phyloP scores from a whole-genome alignment of 1,140 invertebrate species.

The Pectinophora gossypiella region DNA sequence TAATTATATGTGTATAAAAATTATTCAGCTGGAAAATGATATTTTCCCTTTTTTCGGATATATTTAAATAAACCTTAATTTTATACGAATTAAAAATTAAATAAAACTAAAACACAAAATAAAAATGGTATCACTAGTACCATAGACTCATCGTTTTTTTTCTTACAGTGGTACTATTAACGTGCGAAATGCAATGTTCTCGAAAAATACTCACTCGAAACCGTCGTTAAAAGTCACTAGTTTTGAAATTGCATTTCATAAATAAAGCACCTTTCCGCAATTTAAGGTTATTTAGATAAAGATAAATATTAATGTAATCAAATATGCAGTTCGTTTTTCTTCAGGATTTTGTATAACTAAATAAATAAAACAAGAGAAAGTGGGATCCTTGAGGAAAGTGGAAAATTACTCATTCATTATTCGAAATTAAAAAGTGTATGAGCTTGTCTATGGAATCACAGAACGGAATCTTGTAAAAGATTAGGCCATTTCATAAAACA shows the following conservation, averaged over 20 bases:
- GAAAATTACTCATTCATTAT: conserved; percentile 55
- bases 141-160: not conserved
- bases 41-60: too few species aligned
- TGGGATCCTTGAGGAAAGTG: conserved; percentile 32
- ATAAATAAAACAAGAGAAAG: conserved; percentile 11
- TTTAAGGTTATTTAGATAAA: too few species aligned
- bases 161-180: not conserved
- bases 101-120: too few species aligned
- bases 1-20: too few species aligned
- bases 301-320: too few species aligned
- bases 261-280: too few species aligned
- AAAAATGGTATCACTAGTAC: too few species aligned
- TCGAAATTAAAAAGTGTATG: conserved; percentile 65
- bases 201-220: not conserved
- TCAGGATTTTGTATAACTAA: not conserved
- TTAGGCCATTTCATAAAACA: conserved; percentile 76
- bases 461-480: conserved; percentile 76
- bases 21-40: too few species aligned
- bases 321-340: not conserved
- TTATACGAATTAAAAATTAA: too few species aligned
- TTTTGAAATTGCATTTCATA: too few species aligned
- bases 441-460: conserved; percentile 74
- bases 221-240: too few species aligned
- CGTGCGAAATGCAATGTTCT: not conserved
- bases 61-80: too few species aligned